Evolutionary conservation across 2,888 invertebrate species (phyloP), one percentile per base, ranked within the genome.

Genomic region (Drosophila anomalata): DNA sequence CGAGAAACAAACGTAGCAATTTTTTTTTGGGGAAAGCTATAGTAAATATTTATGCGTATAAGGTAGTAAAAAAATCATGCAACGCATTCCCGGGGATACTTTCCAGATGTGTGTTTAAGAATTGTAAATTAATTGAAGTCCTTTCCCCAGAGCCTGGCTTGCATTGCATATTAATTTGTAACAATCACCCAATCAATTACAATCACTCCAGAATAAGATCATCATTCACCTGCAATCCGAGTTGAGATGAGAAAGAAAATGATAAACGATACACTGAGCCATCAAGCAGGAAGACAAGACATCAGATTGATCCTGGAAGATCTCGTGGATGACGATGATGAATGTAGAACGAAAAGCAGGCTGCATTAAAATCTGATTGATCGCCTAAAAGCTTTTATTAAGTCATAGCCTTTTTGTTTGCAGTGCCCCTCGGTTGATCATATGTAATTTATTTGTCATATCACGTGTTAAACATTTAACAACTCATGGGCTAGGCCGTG

Each of bases 371-470:
- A 60, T 61, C 83, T 82, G 80, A 85, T 87, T 85, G 88, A 85
- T 85, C 80, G 80, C 54, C 44, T 83, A 85, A 86, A 83, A 77
- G 76, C 71, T 86, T 85, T 83, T 85, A 85, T 87, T 85, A 88
- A 85, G 85, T 86, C 88, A 83, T 87, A 82, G 75, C 79, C 75
- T 50, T 47, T 44, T 44, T 51, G 44, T 41, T 50, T 60, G 26
- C 53, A 65, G 31, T 47, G 62, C 74, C 73, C 67, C 74, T 84
- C 76, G 74, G 88, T 69, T 76, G 88, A 86, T 84, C 84, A 83
- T 78, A 80, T 90, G 90, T 89, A 90, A 90, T 90, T 90, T 91
- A 90, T 91, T 90, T 91, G 90, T 90, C 90, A 90, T 90, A 91
- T 90, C 89, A 90, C 87, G 90, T 90, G 90, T 90, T 90, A 89